Evolutionary conservation across 2,113 vertebrate genomes (phyloP), one percentile per base, ranked within the genome.

Genomic region (Hypanus sabinus): DNA sequence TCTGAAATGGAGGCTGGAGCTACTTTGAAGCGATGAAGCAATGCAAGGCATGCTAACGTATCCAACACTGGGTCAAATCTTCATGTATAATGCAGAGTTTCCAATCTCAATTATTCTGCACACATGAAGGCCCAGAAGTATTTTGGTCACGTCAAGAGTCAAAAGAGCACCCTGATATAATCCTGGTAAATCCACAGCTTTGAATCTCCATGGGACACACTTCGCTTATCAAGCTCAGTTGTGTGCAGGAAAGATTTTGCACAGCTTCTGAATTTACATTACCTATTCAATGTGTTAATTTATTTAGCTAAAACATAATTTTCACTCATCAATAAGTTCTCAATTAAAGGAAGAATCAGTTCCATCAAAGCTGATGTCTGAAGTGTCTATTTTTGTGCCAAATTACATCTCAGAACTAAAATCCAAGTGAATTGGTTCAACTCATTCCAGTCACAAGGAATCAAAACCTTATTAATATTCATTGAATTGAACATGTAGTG

Each of bases 391-490:
- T 75, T 55, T 9, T 55, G 46, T 93, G 30, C 70, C 70, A 93
- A 75, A 93, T 90, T 90, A n/a, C 85, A 33, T 90, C 65, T 68
- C 85, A 68, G 14, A 33, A 65, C n/a, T 73, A 24, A 75, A 93
- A 36, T 93, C 68, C 9, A 93, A 73, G 38, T 73, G 91, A 92
- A 27, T 38, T 24, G 36, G 68, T 55, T 73, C 38, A 73, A 73
- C 91, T 38, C 70, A 71, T 5, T 73, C 38, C 91, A 71, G 73
- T 38, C 70, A 30, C 38, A 65, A n/a, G 85, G 57, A 65, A 68
- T 73, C 22, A 55, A 73, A 46, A 24, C 5, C 91, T 93, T 93
- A 36, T 93, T 93, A 71, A 93, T 55, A 93, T 93, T 93, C 70
- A 93, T 92, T 73, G 65, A 93, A n/a, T 73, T 73, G 91, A 93